Percentiles rank a stretch among this genome's conserved stretches.
phyloP scores from a whole-genome alignment of 35 echinoderm and acorn worm genomes.

The Patiria miniata region DNA sequence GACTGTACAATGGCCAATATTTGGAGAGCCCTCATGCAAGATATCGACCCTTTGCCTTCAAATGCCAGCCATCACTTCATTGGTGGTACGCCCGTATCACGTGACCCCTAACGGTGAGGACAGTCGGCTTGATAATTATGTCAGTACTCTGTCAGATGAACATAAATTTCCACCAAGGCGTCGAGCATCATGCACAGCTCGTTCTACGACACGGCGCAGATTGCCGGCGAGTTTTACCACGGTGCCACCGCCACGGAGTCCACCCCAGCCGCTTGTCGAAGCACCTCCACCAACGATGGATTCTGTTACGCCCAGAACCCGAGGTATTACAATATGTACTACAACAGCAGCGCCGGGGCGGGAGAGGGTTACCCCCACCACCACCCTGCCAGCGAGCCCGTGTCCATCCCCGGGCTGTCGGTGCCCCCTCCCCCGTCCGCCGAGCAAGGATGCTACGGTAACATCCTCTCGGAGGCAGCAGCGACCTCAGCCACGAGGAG shows the following conservation, averaged over 20 bases:
- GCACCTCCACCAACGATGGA: neutral
- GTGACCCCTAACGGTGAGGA: slow-evolving; percentile 15
- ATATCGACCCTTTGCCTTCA: no score
- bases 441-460: slow-evolving; percentile 9
- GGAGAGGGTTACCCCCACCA: neutral
- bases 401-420: neutral
- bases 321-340: neutral
- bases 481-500: neutral
- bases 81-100: slow-evolving; percentile 1
- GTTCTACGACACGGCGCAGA: neutral
- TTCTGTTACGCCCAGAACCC: neutral
- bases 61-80: neutral
- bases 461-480: neutral
- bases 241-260: neutral
- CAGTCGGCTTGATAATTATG: slow-evolving; percentile 26
- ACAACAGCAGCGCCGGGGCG: neutral
- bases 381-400: neutral
- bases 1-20: no score
- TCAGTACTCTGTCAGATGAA: slow-evolving; percentile 11
- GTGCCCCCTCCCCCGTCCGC: neutral
- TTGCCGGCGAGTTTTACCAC: slow-evolving; percentile 8
- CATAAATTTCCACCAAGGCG: slow-evolving; percentile 17
- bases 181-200: slow-evolving; percentile 1
- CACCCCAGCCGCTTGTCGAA: neutral
- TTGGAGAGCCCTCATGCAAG: no score